Evolutionary conservation across 2,113 vertebrate species (phyloP).

Genomic region (Eupsittula cactorum): DNA sequence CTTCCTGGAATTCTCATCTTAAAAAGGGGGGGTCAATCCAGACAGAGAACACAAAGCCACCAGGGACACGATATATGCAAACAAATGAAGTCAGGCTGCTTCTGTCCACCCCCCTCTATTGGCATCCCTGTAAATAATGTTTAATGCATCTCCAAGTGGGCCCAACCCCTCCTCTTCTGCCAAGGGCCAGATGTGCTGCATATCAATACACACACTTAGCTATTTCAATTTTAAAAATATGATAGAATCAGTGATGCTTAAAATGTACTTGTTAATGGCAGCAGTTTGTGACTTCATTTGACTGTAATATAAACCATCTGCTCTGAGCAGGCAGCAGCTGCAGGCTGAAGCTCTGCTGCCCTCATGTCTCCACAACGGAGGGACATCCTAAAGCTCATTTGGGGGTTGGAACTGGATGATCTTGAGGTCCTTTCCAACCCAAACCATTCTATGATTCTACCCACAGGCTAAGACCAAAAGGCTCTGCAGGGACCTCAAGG

Average conservation of each 20-base stretch:
- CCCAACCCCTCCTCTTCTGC: background rate
- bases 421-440: background rate
- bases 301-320: conserved; percentile 59
- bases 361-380: background rate
- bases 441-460: background rate
- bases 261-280: conserved; percentile 61
- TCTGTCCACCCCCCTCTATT: background rate
- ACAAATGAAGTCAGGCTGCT: background rate
- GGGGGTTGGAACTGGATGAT: background rate
- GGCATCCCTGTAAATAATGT: background rate
- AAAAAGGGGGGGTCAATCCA: background rate
- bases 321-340: conserved; percentile 1
- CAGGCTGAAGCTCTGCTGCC: background rate
- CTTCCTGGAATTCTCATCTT: background rate
- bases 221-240: conserved; percentile 1
- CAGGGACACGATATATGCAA: background rate
- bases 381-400: background rate
- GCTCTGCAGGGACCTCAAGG: background rate
- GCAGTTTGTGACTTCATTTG: conserved; percentile 25
- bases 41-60: background rate
- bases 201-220: background rate
- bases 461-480: background rate
- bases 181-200: background rate
- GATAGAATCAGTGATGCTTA: conserved; percentile 47
- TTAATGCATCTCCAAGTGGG: background rate